Conservation (phyloP, 2,113 vertebrate genomes). For the Notechis scutatus region DNA sequence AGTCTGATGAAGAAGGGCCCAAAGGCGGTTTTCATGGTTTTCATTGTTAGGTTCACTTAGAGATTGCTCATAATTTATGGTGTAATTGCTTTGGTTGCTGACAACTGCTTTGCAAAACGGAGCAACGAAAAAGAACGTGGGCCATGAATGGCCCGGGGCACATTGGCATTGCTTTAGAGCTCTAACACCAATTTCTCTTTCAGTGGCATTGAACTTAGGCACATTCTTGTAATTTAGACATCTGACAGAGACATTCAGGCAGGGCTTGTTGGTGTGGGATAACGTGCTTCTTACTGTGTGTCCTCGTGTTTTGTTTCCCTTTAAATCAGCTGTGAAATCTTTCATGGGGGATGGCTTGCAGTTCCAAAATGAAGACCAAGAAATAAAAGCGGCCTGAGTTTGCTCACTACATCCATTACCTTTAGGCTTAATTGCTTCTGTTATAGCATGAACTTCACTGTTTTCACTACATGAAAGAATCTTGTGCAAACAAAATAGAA, state of each 20-base stretch:
- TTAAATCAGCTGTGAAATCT: constrained; percentile 50
- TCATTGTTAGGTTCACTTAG: constrained; percentile 73
- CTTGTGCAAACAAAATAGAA: constrained; percentile 50
- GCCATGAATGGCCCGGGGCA: constrained; percentile 52
- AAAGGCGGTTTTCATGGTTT: constrained; percentile 69
- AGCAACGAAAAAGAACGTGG: constrained; percentile 39
- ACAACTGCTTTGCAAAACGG: constrained; percentile 72
- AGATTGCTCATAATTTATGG: constrained; percentile 77
- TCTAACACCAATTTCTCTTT: constrained; percentile 50
- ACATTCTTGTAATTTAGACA: constrained; percentile 56
- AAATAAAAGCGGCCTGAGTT: constrained; percentile 16
- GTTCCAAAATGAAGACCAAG: constrained; percentile 19
- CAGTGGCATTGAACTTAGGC: constrained; percentile 34
- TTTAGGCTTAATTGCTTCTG: constrained; percentile 55
- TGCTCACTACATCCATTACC: constrained; percentile 41
- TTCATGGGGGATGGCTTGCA: constrained; percentile 41
- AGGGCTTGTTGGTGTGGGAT: constrained; percentile 43
- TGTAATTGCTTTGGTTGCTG: constrained; percentile 77
- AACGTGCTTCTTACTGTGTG: constrained; percentile 41
- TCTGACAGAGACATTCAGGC: constrained; percentile 33
- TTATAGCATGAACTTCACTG: constrained; percentile 54
- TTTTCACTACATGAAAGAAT: constrained; percentile 61
- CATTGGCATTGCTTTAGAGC: constrained; percentile 62
- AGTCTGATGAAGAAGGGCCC: constrained; percentile 64
- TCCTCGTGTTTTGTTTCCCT: constrained; percentile 34